Evolutionary conservation across 2,113 vertebrate genomes (phyloP).

Genomic region (Oryzias woworae): DNA sequence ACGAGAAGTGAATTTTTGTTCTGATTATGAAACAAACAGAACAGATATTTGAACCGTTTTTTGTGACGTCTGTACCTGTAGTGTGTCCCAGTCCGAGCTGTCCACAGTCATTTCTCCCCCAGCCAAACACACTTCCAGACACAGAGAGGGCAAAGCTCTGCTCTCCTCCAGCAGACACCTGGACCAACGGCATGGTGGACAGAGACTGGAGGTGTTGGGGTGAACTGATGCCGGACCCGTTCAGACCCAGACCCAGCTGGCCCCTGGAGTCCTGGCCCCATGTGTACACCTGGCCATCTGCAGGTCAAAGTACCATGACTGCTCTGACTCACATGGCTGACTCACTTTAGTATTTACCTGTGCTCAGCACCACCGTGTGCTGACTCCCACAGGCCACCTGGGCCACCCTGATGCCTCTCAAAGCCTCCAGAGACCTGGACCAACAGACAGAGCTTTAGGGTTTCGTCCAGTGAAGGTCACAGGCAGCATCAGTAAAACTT

Average conservation of each 20-base stretch:
- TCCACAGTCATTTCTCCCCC: constrained; percentile 87
- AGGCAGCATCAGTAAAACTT: not conserved
- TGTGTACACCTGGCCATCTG: constrained; percentile 68
- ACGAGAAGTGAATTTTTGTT: too few relatives aligned
- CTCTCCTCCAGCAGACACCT: constrained; percentile 85
- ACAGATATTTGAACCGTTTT: too few relatives aligned
- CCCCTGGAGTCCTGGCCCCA: constrained; percentile 84
- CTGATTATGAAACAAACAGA: too few relatives aligned
- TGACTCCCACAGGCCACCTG: constrained; percentile 11
- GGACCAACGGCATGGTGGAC: constrained; percentile 79
- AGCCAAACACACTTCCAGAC: constrained; percentile 85
- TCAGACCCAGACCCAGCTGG: constrained; percentile 83
- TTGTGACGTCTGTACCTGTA: constrained; percentile 4
- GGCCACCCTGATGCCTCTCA: not conserved
- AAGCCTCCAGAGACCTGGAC: not conserved
- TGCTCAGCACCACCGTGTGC: constrained; percentile 5
- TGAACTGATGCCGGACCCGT: accelerated
- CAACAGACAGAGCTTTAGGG: not conserved
- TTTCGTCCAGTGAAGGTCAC: too few relatives aligned
- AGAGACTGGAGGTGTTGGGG: constrained; percentile 77
- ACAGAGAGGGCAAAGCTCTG: constrained; percentile 84
- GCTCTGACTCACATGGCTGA: not conserved
- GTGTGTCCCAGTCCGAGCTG: constrained; percentile 83
- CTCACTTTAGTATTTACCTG: not conserved
- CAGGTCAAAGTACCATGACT: not conserved